Percentiles rank a stretch among this genome's conserved stretches.
Conservation (phyloP, 2,888 invertebrate genomes). For the Eugnorisma glareosa region DNA sequence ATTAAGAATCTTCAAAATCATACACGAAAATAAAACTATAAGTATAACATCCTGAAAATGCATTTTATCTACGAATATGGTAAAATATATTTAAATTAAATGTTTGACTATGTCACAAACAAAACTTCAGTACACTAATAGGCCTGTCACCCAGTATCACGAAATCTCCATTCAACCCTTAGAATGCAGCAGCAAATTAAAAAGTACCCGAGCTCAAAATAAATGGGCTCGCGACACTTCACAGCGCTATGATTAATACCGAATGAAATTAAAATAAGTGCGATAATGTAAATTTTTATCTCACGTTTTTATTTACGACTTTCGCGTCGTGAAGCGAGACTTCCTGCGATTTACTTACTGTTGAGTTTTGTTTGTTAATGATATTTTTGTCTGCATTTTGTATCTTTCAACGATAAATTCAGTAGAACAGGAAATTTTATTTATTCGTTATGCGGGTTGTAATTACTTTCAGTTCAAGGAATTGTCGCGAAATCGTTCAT, state of each 20-base stretch:
- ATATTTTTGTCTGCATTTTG: conserved; percentile 51
- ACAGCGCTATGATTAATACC: conserved; percentile 85
- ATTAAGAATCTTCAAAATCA: background rate
- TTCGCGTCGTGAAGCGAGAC: conserved; percentile 62
- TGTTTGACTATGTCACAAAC: background rate
- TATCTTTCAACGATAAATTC: conserved; percentile 19
- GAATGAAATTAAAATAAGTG: conserved; percentile 87
- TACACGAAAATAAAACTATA: background rate
- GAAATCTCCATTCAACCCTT: conserved; percentile 78
- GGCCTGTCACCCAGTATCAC: conserved; percentile 59
- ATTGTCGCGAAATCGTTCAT: background rate
- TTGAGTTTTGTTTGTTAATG: conserved; percentile 63
- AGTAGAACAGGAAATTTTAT: background rate
- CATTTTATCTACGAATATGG: background rate
- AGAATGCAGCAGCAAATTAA: conserved; percentile 78
- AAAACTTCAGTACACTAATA: conserved; percentile 46
- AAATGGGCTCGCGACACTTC: conserved; percentile 77
- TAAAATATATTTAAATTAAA: background rate
- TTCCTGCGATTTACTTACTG: conserved; percentile 64
- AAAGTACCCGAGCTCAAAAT: conserved; percentile 74
- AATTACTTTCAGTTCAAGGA: conserved; percentile 11
- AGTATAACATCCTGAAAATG: background rate
- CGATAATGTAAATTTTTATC: conserved; percentile 88
- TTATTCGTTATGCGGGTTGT: background rate
- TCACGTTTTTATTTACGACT: conserved; percentile 84